Base-by-base conservation (phyloP, 2,888 invertebrate species). In the Leucophora obtusa region DNA sequence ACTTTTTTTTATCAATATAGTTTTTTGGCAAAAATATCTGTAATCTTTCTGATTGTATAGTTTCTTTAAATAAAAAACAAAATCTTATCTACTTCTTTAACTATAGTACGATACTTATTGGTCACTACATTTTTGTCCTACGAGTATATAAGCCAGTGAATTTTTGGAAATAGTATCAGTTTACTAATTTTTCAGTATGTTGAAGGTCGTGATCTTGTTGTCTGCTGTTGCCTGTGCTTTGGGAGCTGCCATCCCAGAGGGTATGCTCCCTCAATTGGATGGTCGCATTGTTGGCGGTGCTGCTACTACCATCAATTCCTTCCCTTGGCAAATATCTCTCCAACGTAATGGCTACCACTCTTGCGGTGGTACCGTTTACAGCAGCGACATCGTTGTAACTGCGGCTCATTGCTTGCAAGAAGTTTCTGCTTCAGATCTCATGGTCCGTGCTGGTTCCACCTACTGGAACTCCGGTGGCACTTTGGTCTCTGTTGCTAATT, bases 371-470 rank as follows among this genome's bases (percentile, higher is more conserved):
- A 87, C 92, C 8, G 88, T 93, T 7, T 91, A 91, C 56, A 87
- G 85, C 17, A 87, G 90, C 53, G 91, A 91, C 33, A 83, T 86
- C 8, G 90, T 92, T 4, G 78, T 93, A 0, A 93, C 93, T 0
- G 93, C 93, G n/a, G 93, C 93, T 5, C 93, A 93, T 84, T 93
- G 93, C 83, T 89, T 89, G 60, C 72, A 90, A 56, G 43, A 43
- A n/a, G 73, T 68, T 0, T 33, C 81, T 1, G 69, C 58, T 7
- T 63, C 75, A 1, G 47, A n/a, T 0, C 33, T 84, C 21, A 76
- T 24, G 10, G 38, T 84, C 1, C 84, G 84, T 43, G 83, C 81
- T 59, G 84, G 84, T 15, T 83, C 84, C 14, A 89, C 91, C 0
- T 90, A 87, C 50, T 89, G 86, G 77, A 85, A 75, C 63, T 74